Evolutionary conservation across 2,797 vertebrate species (phyloP).

Genomic region (Smutsia gigantea): DNA sequence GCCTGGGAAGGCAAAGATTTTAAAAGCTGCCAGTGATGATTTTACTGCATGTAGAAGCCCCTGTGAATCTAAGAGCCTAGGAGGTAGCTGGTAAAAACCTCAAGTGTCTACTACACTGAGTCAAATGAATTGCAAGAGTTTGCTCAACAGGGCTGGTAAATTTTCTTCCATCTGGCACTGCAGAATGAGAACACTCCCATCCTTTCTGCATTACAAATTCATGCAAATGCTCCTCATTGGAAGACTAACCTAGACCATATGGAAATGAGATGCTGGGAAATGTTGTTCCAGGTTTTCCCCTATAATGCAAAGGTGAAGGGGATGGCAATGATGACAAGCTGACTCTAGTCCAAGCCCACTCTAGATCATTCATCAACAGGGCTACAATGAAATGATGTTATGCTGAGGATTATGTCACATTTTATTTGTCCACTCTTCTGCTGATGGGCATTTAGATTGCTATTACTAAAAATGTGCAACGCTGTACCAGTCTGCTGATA

Average conservation of each 20-base stretch:
- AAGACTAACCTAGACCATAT: not conserved
- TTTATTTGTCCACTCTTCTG: not conserved
- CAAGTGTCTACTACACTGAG: not conserved
- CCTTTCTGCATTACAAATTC: not conserved
- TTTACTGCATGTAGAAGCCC: not conserved
- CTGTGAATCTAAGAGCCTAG: not conserved
- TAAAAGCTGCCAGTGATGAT: not conserved
- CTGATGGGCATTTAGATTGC: not conserved
- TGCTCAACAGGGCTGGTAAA: not conserved
- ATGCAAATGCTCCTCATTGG: not conserved
- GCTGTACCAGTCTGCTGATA: not conserved
- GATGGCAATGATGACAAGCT: not conserved
- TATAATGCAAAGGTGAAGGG: not conserved
- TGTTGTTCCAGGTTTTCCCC: not conserved
- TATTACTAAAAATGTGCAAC: not conserved
- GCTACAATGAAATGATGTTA: not conserved
- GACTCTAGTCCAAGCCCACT: not conserved
- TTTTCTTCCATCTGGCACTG: not conserved
- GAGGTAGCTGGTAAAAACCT: not conserved
- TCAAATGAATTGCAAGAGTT: not conserved
- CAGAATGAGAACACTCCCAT: not conserved
- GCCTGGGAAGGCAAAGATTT: not conserved
- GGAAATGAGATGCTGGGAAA: slow-evolving; percentile 4
- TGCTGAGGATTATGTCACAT: not conserved
- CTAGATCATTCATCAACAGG: not conserved